These are phyloP conservation scores for Pammene aurita DNA, from an alignment of 2,888 invertebrate genomes.

Conservation along the genomic window DNA sequence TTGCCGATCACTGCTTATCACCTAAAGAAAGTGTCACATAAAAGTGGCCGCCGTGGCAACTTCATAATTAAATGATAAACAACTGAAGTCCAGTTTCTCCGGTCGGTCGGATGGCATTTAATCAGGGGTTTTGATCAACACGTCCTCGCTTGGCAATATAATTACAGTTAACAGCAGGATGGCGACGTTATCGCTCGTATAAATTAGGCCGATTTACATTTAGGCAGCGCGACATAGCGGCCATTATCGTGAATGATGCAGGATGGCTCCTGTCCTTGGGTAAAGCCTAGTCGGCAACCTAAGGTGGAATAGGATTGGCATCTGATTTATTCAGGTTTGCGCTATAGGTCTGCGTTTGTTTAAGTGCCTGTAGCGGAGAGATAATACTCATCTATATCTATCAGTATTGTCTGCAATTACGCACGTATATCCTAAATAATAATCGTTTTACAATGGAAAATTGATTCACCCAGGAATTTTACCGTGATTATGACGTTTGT, in stretches of 20 bases:
- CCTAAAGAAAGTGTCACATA: slow-evolving; percentile 9
- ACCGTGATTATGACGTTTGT: no score
- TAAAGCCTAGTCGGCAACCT: slow-evolving; percentile 47
- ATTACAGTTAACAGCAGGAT: slow-evolving; percentile 83
- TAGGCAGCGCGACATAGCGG: slow-evolving; percentile 72
- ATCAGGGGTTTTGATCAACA: slow-evolving; percentile 81
- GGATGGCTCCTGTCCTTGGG: slow-evolving; percentile 71
- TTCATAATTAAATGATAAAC: slow-evolving; percentile 37
- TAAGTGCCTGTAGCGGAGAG: neutral
- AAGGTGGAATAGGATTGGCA: slow-evolving; percentile 13
- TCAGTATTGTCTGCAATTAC: no score
- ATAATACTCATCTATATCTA: neutral
- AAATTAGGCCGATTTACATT: slow-evolving; percentile 83
- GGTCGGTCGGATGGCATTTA: slow-evolving; percentile 69
- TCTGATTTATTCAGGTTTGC: slow-evolving; percentile 22
- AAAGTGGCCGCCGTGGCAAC: slow-evolving; percentile 3
- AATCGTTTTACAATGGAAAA: neutral
- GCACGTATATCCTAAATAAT: no score
- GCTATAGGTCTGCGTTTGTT: neutral
- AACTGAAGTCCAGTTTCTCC: slow-evolving; percentile 59
- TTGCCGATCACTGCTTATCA: no score
- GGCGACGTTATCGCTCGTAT: slow-evolving; percentile 82
- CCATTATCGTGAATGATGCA: slow-evolving; percentile 80
- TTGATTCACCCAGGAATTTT: no score
- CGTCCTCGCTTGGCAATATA: slow-evolving; percentile 82